These are phyloP conservation scores for Dipus sagitta DNA, from an alignment of 2,797 vertebrate species.

Conservation along the genomic window DNA sequence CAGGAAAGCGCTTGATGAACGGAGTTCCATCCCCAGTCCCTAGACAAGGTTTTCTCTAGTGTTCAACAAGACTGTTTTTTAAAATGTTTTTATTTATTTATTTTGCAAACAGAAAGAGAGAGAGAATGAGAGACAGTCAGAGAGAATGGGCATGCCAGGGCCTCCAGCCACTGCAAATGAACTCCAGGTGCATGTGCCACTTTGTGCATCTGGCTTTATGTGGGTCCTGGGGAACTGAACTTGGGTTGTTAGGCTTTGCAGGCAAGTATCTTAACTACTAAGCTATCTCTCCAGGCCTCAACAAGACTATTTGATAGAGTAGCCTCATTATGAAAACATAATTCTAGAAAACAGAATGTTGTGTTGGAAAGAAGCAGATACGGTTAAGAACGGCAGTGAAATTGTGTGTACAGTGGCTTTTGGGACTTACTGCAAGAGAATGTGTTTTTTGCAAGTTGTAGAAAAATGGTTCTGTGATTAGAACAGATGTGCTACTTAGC, in stretches of 20 bases:
- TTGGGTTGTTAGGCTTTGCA: no score
- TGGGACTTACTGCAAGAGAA: conserved; percentile 60
- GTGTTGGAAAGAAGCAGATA: conserved; percentile 46
- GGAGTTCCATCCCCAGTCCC: background rate
- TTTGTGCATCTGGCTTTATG: no score
- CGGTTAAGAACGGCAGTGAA: conserved; percentile 63
- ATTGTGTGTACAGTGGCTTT: background rate
- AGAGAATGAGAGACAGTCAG: no score
- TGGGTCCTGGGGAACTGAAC: no score
- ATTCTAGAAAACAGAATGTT: conserved; percentile 36
- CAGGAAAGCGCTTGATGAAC: background rate
- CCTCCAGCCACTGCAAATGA: no score
- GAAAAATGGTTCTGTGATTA: conserved; percentile 44
- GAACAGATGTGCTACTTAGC: conserved; percentile 71
- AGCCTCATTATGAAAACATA: background rate
- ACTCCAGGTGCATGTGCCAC: no score
- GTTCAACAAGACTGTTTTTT: background rate
- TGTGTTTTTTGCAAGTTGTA: conserved; percentile 70
- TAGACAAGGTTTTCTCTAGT: background rate
- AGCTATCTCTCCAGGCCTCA: no score
- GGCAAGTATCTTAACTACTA: no score
- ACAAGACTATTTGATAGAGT: conserved; percentile 47
- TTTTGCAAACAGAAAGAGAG: no score
- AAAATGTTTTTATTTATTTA: no score
- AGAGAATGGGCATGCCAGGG: no score